phyloP scores from a whole-genome alignment of 2,797 vertebrate genomes.

The Helicolenus hilgendorfi region DNA sequence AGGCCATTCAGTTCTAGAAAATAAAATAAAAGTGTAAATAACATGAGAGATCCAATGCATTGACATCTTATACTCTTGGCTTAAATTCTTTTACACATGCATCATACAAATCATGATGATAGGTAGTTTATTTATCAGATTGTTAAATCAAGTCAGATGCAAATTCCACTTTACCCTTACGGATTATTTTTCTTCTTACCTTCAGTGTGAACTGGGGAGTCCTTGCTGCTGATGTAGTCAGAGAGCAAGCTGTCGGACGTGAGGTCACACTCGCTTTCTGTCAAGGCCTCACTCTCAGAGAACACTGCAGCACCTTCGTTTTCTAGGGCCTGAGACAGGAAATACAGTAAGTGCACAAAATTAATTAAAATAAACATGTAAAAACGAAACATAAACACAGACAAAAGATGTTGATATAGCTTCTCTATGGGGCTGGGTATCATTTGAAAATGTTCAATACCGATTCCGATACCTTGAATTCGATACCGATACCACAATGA shows the following conservation, averaged over 20 bases:
- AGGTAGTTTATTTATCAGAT: neutral
- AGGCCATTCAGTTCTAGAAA: constrained; percentile 73
- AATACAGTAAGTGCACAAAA: neutral
- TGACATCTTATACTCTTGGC: neutral
- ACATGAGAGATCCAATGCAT: neutral
- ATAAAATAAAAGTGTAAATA: constrained; percentile 25
- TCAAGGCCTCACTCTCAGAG: constrained; percentile 42
- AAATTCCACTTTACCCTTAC: neutral
- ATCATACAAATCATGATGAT: neutral
- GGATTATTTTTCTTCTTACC: constrained; percentile 23
- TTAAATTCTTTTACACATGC: neutral
- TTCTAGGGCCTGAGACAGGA: constrained; percentile 73
- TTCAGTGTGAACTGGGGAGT: neutral
- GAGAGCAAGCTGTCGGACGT: constrained; percentile 33
- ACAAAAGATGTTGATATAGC: neutral
- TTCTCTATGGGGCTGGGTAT: neutral
- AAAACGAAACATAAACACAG: neutral
- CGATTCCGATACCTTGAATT: neutral
- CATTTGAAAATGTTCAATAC: neutral
- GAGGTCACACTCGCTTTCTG: constrained; percentile 71
- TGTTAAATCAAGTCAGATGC: neutral
- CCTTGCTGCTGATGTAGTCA: neutral
- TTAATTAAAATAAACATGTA: neutral
- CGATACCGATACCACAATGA: neutral
- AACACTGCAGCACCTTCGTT: constrained; percentile 29